Conservation (phyloP, 2,888 invertebrate genomes). For the Fragum whitleyi region DNA sequence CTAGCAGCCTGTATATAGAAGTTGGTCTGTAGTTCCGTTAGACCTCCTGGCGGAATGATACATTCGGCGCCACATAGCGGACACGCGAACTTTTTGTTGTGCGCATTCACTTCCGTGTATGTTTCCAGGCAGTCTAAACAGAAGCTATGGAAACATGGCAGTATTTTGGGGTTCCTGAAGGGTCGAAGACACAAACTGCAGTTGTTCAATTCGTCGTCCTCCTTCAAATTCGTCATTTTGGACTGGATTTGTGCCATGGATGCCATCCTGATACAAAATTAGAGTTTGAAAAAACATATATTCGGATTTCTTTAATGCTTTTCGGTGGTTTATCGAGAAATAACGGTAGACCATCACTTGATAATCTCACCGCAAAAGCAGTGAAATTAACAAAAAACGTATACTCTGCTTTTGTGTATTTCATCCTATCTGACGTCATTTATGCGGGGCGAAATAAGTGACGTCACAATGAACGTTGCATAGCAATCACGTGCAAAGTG, state of each 20-base stretch:
- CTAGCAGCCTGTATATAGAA: slow-evolving; percentile 68
- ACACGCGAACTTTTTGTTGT: slow-evolving; percentile 64
- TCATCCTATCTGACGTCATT: no score
- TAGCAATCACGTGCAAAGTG: no score
- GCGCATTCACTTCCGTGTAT: slow-evolving; percentile 63
- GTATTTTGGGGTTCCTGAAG: slow-evolving; percentile 63
- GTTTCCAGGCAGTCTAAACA: slow-evolving; percentile 58
- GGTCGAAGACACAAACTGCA: slow-evolving; percentile 65
- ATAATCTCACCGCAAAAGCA: no score
- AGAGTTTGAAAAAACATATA: no score
- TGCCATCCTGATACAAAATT: background rate
- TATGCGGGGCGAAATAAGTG: no score
- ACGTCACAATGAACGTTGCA: no score
- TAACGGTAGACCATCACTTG: no score
- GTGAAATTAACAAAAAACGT: no score
- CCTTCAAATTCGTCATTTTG: slow-evolving; percentile 40
- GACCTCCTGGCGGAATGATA: slow-evolving; percentile 59
- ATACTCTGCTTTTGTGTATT: no score
- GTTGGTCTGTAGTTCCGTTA: slow-evolving; percentile 66
- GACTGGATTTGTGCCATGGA: background rate
- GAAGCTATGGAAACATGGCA: slow-evolving; percentile 69
- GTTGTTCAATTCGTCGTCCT: slow-evolving; percentile 52
- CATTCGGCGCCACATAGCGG: slow-evolving; percentile 64
- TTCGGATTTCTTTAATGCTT: no score
- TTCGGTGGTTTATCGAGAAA: no score